phyloP scores from a whole-genome alignment of 2,113 vertebrate genomes.

The Drymodes brunneopygia region DNA sequence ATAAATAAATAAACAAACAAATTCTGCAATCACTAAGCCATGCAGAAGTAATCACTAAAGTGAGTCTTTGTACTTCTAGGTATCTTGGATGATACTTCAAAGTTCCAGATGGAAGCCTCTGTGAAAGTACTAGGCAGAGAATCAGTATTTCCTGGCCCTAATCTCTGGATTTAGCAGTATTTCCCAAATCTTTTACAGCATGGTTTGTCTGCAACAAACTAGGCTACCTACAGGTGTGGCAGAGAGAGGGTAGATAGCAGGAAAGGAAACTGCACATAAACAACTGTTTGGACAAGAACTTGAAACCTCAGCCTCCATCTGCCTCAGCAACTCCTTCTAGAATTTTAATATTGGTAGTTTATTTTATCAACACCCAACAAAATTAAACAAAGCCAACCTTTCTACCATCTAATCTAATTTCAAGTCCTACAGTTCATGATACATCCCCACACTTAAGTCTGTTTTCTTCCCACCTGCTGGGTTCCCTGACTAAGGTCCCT shows the following conservation, averaged over 20 bases:
- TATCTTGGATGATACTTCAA: not conserved
- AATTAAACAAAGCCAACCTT: not conserved
- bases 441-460: not conserved
- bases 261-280: not conserved
- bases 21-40: not conserved
- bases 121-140: not conserved
- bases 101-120: not conserved
- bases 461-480: not conserved
- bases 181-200: not conserved
- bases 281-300: not conserved
- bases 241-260: not conserved
- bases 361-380: not conserved
- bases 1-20: not conserved
- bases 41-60: not conserved
- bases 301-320: not conserved
- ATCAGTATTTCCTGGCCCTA: not conserved
- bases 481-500: not conserved
- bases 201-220: not conserved
- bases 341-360: not conserved
- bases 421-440: not conserved
- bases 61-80: not conserved
- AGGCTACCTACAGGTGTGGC: not conserved
- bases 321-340: not conserved
- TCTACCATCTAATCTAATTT: not conserved
- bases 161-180: not conserved